Evolutionary conservation across 2,113 vertebrate species (phyloP), one percentile per base, ranked within the genome.

Genomic region (Strigops habroptila): DNA sequence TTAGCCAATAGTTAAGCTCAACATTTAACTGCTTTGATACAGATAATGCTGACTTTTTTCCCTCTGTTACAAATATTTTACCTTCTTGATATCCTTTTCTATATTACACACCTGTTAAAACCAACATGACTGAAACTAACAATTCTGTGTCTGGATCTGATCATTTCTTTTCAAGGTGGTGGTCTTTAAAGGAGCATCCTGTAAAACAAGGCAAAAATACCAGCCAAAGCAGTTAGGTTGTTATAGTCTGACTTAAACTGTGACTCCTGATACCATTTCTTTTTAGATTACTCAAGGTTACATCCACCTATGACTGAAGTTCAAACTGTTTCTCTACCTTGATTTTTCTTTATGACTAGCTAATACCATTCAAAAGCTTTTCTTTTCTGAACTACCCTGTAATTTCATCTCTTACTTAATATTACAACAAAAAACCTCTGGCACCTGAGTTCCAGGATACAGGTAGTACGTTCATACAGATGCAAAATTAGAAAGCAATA

Each of bases 381-480:
- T 75, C 0, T 85, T 51, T 85, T 90, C 35, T 82, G 25, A 73
- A 48, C 7, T 57, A 21, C 12, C 25, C 5, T 44, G 11, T 30
- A 41, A 16, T 53, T 80, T 68, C 76, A 3, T 11, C 22, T 2
- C 77, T 86, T 41, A 24, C 43, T 31, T 55, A 18, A 5, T 31
- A 6, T 30, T 68, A 18, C 5, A 82, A 30, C 5, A 37, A 39
- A 75, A 55, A 37, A 2, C 6, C 4, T 1, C 6, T 39, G 17
- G 1, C 6, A 68, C 12, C 18, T 57, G 28, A 52, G 3, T 41
- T 79, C 27, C 10, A 33, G 12, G 21, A 30, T 28, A n/a, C 19
- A 8, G 0, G 0, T 52, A 39, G 33, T 44, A 4, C 17, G 30
- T 65, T 65, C 21, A 31, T 55, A 39, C 9, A n/a, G 7, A 3